phyloP scores from a whole-genome alignment of 2,113 vertebrate species.

The Stomatorhinus ivindoensis region DNA sequence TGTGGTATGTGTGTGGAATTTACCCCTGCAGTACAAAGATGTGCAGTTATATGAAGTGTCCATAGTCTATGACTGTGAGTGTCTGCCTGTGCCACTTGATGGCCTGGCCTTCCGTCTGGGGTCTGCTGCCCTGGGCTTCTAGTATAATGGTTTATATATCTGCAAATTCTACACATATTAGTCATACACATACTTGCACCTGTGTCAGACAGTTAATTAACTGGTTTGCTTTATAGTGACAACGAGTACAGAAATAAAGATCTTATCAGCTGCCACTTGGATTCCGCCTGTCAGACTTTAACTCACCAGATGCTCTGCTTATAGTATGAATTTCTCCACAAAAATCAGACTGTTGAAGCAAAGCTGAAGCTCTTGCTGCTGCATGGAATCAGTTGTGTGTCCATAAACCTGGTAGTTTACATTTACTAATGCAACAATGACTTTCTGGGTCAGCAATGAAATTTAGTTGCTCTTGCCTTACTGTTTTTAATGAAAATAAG shows the following conservation, averaged over 20 bases:
- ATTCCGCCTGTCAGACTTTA: background rate
- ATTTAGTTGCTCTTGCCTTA: background rate
- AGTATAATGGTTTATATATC: background rate
- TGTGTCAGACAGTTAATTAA: background rate
- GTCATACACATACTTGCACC: background rate
- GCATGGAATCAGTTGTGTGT: background rate
- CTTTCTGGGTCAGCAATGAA: background rate
- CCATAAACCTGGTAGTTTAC: background rate
- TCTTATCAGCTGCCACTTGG: background rate
- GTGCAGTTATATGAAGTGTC: background rate
- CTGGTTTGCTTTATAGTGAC: background rate
- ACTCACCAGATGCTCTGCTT: background rate
- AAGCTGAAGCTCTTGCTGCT: background rate
- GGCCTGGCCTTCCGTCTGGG: background rate
- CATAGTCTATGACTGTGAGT: background rate
- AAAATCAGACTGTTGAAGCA: background rate
- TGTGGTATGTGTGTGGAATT: background rate
- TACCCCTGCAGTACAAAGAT: background rate
- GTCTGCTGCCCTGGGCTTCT: background rate
- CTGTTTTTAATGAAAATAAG: background rate
- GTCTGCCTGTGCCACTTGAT: background rate
- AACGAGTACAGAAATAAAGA: background rate
- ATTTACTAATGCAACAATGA: background rate
- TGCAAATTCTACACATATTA: background rate
- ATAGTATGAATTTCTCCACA: background rate